phyloP scores from a whole-genome alignment of 2,888 invertebrate genomes.

The Pardosa pseudoannulata region DNA sequence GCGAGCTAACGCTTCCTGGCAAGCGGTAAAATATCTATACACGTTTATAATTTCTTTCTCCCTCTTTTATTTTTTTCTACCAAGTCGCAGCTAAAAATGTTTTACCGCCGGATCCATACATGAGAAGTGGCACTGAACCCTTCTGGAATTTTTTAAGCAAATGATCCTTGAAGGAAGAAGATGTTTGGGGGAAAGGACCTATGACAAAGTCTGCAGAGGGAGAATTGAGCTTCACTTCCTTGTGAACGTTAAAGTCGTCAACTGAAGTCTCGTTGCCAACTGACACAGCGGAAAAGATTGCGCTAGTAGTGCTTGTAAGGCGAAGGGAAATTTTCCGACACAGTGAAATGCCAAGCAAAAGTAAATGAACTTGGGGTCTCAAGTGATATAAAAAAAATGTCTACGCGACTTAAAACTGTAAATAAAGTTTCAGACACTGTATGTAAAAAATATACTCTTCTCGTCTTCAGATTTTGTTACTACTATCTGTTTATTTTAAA shows the following conservation, averaged over 20 bases:
- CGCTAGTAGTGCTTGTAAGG: too few relatives aligned
- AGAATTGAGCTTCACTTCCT: not conserved
- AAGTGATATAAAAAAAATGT: too few relatives aligned
- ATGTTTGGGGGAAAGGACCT: not conserved
- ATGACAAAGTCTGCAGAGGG: not conserved
- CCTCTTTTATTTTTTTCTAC: too few relatives aligned
- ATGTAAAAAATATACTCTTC: too few relatives aligned
- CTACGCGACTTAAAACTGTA: too few relatives aligned
- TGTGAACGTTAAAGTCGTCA: not conserved
- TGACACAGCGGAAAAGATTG: not conserved
- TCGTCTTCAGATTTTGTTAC: too few relatives aligned
- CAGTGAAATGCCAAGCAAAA: not conserved
- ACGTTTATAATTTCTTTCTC: not conserved
- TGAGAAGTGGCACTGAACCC: conserved; percentile 2
- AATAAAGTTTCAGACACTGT: too few relatives aligned
- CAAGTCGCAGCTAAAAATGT: not conserved
- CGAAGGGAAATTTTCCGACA: not conserved
- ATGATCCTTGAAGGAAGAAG: not conserved
- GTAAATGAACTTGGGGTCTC: not conserved
- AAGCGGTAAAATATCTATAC: not conserved
- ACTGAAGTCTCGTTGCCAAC: not conserved
- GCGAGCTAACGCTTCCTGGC: not conserved
- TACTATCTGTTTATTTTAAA: too few relatives aligned
- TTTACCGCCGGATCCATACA: not conserved
- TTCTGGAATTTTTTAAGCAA: not conserved